phyloP scores from a whole-genome alignment of 2,797 vertebrate species.

The Oreochromis grahami region DNA sequence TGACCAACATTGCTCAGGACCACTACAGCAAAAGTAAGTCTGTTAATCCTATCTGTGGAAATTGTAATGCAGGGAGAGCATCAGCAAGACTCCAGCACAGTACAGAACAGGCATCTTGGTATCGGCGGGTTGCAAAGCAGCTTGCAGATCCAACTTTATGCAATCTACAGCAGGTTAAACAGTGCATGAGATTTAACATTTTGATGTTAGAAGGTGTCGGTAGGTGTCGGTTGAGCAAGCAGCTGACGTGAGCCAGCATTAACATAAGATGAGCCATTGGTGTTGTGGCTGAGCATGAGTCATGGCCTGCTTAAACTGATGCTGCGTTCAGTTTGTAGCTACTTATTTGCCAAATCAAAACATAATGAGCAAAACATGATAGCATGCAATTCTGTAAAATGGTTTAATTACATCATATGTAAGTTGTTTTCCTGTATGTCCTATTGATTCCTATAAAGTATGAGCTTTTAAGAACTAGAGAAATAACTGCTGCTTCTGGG shows the following conservation, averaged over 20 bases:
- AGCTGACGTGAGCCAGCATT: not conserved
- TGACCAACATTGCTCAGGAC: not conserved
- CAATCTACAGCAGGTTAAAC: not conserved
- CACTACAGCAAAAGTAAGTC: not conserved
- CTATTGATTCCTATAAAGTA: not conserved
- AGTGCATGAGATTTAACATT: not conserved
- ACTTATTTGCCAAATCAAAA: not conserved
- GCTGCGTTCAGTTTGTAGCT: not conserved
- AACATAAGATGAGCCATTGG: not conserved
- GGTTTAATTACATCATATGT: rapidly evolving
- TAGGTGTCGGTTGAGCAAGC: not conserved
- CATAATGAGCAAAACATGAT: not conserved
- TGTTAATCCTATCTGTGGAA: not conserved
- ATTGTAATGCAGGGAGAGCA: not conserved
- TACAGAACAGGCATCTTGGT: not conserved
- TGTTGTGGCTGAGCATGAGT: not conserved
- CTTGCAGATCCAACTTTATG: not conserved
- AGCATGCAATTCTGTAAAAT: not conserved
- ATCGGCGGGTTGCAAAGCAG: not conserved
- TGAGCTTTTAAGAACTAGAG: not conserved
- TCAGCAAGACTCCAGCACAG: not conserved
- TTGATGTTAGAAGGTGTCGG: not conserved
- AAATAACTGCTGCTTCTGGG: not conserved
- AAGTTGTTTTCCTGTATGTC: not conserved
- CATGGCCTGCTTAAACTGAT: not conserved